Percentiles rank a stretch among this genome's conserved stretches.
These are phyloP conservation scores for Pollachius pollachius DNA, from an alignment of 2,113 vertebrate species.

Conservation along the genomic window DNA sequence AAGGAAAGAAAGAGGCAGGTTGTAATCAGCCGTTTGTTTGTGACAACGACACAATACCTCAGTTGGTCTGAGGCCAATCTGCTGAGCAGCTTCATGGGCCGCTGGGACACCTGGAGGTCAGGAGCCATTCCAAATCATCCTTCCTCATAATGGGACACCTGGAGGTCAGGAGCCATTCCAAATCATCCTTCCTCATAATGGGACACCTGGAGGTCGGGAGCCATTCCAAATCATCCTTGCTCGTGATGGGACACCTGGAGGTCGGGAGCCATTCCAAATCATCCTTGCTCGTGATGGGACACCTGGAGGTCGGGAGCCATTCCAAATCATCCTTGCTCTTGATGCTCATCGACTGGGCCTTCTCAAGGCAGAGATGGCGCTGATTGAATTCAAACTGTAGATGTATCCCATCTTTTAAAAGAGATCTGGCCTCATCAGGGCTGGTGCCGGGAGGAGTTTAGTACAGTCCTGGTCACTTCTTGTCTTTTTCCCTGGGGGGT, in stretches of 20 bases:
- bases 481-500: background rate
- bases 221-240: constrained; percentile 29
- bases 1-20: too few relatives aligned
- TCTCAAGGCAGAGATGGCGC: constrained; percentile 29
- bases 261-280: constrained; percentile 33
- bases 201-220: constrained; percentile 40
- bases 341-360: too few relatives aligned
- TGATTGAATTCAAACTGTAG: constrained; percentile 47
- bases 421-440: constrained; percentile 38
- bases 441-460: too few relatives aligned
- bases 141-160: constrained; percentile 36
- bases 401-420: constrained; percentile 11
- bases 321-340: too few relatives aligned
- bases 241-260: constrained; percentile 41
- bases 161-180: constrained; percentile 36
- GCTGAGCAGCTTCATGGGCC: constrained; percentile 28
- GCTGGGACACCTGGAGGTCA: constrained; percentile 38
- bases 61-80: constrained; percentile 45
- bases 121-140: constrained; percentile 30
- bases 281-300: constrained; percentile 17
- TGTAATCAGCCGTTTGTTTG: too few relatives aligned
- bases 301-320: too few relatives aligned
- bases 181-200: constrained; percentile 25
- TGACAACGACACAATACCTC: constrained; percentile 51
- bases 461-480: too few relatives aligned